Percentiles rank a stretch among this genome's conserved stretches.
Conservation (phyloP, 2,797 vertebrate species). For the Tinamus major region DNA sequence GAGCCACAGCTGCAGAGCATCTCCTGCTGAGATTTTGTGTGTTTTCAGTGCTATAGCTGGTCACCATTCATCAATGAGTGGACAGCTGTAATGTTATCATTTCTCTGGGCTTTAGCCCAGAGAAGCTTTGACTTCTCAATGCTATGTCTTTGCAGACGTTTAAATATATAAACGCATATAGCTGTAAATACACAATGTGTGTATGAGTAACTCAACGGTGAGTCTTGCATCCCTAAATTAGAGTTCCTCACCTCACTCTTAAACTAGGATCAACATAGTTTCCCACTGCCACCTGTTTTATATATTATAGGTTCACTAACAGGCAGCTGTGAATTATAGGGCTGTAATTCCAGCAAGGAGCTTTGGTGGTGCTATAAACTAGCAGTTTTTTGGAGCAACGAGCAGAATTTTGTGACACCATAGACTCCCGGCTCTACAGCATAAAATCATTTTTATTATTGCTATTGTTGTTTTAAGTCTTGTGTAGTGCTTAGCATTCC, state of each 20-base stretch:
- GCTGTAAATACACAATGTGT: not conserved
- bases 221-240: slow-evolving; percentile 7
- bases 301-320: slow-evolving; percentile 40
- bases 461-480: not conserved
- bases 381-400: not conserved
- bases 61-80: not conserved
- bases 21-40: not conserved
- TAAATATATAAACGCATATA: not conserved
- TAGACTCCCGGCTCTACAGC: not conserved
- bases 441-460: not conserved
- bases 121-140: not conserved
- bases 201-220: not conserved
- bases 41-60: not conserved
- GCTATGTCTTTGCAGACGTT: not conserved
- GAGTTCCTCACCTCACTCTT: slow-evolving; percentile 36
- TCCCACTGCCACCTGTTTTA: slow-evolving; percentile 49
- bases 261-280: slow-evolving; percentile 38
- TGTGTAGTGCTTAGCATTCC: not conserved
- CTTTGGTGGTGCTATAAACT: slow-evolving; percentile 22
- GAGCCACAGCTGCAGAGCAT: not conserved
- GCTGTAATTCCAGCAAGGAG: slow-evolving; percentile 35
- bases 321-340: slow-evolving; percentile 57
- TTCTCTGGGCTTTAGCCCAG: not conserved
- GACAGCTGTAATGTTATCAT: not conserved
- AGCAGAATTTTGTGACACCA: not conserved